phyloP scores from a whole-genome alignment of 2,113 vertebrate genomes.

The Cichladusa arquata region DNA sequence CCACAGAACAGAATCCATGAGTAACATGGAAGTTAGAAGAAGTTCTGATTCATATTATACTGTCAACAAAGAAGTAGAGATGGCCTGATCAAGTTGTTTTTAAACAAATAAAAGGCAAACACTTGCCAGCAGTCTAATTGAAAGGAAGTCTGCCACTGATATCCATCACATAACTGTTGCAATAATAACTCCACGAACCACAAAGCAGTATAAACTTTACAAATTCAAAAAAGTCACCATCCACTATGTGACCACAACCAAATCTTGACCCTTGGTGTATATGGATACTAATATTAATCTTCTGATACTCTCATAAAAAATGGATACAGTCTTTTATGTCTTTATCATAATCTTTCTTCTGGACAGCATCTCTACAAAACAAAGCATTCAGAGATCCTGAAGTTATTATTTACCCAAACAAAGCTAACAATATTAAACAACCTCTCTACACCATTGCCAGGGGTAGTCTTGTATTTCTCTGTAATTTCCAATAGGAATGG shows the following conservation, averaged over 20 bases:
- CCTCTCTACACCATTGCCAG: neutral
- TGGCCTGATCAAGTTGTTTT: neutral
- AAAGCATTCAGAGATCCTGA: neutral
- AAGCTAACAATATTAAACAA: neutral
- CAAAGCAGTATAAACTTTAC: neutral
- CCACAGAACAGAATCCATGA: neutral
- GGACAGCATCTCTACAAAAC: neutral
- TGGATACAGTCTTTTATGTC: neutral
- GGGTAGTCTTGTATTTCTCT: neutral
- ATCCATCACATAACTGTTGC: neutral
- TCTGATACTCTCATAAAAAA: neutral
- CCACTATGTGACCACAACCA: neutral
- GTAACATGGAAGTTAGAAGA: neutral
- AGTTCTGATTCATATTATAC: neutral
- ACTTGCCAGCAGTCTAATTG: neutral
- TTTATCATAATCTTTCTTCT: neutral
- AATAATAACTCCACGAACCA: neutral
- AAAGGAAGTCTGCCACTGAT: neutral
- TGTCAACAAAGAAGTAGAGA: neutral
- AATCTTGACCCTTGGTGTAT: neutral
- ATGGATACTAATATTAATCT: constrained; percentile 23
- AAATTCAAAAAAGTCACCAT: neutral
- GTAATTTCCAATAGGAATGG: neutral
- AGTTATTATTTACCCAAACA: neutral
- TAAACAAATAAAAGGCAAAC: constrained; percentile 1